phyloP scores from a whole-genome alignment of 2,797 vertebrate genomes.

The Cyprinella venusta region DNA sequence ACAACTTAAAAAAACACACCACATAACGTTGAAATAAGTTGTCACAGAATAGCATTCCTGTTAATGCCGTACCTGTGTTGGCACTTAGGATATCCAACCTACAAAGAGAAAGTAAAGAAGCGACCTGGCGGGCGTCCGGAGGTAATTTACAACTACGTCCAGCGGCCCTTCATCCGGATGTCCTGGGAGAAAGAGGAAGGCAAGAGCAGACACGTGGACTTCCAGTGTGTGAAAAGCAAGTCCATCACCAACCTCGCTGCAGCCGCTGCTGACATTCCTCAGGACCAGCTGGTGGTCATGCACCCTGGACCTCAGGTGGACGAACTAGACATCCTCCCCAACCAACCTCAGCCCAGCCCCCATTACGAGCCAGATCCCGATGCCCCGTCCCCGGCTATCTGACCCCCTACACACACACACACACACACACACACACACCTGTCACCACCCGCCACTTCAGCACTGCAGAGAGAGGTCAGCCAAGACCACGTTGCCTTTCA shows the following conservation, averaged over 20 bases:
- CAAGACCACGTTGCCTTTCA: constrained; percentile 72
- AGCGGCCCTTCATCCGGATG: constrained; percentile 97
- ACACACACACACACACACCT: not conserved
- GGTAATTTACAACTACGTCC: constrained; percentile 98
- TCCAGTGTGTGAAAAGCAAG: constrained; percentile 98
- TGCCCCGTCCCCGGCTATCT: constrained; percentile 56
- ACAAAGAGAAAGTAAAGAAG: constrained; percentile 98
- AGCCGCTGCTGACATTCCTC: constrained; percentile 92
- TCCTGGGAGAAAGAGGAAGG: constrained; percentile 99
- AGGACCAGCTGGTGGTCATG: constrained; percentile 95
- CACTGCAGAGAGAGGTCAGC: constrained; percentile 44
- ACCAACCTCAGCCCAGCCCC: constrained; percentile 72
- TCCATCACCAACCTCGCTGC: constrained; percentile 94
- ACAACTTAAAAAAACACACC: too few relatives aligned
- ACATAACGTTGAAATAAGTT: too few relatives aligned
- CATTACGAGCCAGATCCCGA: constrained; percentile 84
- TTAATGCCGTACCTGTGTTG: not conserved
- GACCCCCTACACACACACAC: too few relatives aligned
- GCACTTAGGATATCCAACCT: constrained; percentile 91
- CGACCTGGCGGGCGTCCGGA: constrained; percentile 92
- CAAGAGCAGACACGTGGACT: constrained; percentile 97
- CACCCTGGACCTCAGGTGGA: constrained; percentile 90
- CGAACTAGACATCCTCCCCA: constrained; percentile 90
- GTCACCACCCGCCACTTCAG: not conserved
- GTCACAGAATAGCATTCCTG: too few relatives aligned